These are phyloP conservation scores for Zosterops japonicus DNA, from an alignment of 2,113 vertebrate genomes.

Conservation along the genomic window DNA sequence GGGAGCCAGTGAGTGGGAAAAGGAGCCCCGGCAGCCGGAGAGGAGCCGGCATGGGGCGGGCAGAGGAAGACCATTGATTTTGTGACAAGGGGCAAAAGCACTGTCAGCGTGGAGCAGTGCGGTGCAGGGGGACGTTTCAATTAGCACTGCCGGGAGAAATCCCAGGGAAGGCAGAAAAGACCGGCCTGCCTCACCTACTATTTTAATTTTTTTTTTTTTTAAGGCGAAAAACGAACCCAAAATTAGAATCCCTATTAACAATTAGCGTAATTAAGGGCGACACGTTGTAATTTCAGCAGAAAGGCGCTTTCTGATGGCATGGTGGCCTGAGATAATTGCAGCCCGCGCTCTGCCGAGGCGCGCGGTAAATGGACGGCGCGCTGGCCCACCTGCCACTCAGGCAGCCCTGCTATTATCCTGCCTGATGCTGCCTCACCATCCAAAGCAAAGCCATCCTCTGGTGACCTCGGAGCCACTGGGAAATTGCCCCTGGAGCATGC, in stretches of 20 bases:
- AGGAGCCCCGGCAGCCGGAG: slow-evolving; percentile 74
- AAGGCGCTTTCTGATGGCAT: background rate
- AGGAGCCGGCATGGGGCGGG: background rate
- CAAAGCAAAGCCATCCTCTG: background rate
- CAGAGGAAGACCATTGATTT: slow-evolving; percentile 83
- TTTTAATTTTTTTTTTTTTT: background rate
- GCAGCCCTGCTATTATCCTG: background rate
- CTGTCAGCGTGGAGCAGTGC: slow-evolving; percentile 78
- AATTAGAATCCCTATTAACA: slow-evolving; percentile 31
- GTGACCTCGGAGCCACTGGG: fast-evolving
- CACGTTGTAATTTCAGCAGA: slow-evolving; percentile 6
- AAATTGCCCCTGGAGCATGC: background rate
- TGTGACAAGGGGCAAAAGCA: slow-evolving; percentile 88
- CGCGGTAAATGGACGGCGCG: background rate
- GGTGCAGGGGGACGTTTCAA: slow-evolving; percentile 84
- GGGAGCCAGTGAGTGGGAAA: slow-evolving; percentile 66
- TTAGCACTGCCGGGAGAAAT: slow-evolving; percentile 70
- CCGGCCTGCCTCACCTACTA: background rate
- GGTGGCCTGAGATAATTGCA: slow-evolving; percentile 9
- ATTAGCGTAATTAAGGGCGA: slow-evolving; percentile 8
- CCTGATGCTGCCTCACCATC: background rate
- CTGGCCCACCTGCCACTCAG: background rate
- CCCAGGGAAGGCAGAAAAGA: background rate
- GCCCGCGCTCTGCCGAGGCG: background rate
- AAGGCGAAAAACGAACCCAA: slow-evolving; percentile 6